These are phyloP conservation scores for Pseudomugil gertrudae DNA, from an alignment of 2,797 vertebrate genomes.

Conservation along the genomic window DNA sequence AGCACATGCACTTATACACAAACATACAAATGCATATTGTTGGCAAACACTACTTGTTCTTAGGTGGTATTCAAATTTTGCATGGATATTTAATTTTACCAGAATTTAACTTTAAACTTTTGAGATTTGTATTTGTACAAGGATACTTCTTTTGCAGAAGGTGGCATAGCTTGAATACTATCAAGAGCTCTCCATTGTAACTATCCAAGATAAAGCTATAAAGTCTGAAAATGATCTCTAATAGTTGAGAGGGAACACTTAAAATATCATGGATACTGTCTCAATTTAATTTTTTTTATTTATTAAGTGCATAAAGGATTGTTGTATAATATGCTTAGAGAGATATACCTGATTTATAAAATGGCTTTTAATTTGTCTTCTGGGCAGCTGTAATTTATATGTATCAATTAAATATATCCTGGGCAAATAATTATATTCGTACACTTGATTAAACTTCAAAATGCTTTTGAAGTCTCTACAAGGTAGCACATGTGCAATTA, in stretches of 20 bases:
- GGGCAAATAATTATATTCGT: too few relatives aligned
- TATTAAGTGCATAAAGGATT: neutral
- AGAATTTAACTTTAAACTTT: slow-evolving; percentile 5
- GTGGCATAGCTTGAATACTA: slow-evolving; percentile 16
- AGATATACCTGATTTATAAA: neutral
- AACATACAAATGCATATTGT: slow-evolving; percentile 5
- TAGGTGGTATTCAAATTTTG: neutral
- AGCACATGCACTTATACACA: slow-evolving; percentile 26
- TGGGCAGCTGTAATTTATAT: neutral
- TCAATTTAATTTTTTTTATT: neutral
- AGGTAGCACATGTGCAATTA: slow-evolving; percentile 79
- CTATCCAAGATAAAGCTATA: neutral
- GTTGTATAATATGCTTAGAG: neutral
- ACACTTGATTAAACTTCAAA: too few relatives aligned
- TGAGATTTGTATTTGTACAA: neutral
- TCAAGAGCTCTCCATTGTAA: neutral
- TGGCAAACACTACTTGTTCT: neutral
- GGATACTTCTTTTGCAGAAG: slow-evolving; percentile 9
- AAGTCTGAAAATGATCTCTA: neutral
- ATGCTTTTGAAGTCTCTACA: slow-evolving; percentile 84
- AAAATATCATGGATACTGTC: neutral
- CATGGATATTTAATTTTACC: slow-evolving; percentile 4
- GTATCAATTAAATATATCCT: neutral
- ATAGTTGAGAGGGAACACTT: neutral
- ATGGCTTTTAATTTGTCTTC: neutral